phyloP scores from a whole-genome alignment of 2,888 invertebrate genomes.

The Chouioia cunea region DNA sequence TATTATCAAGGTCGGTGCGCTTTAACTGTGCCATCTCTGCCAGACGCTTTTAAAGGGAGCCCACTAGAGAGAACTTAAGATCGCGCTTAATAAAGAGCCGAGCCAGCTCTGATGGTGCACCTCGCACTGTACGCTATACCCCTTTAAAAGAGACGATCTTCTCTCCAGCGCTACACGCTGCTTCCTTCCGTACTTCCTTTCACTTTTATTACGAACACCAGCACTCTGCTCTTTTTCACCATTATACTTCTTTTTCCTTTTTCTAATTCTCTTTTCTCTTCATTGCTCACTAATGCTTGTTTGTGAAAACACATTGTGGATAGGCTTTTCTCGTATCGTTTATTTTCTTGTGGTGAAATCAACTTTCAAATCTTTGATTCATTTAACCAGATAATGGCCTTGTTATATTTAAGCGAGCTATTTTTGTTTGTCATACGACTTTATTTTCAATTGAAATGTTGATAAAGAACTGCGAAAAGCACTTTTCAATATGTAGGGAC shows the following conservation, averaged over 20 bases:
- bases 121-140: slow-evolving; percentile 16
- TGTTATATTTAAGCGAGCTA: no score
- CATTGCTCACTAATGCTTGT: no score
- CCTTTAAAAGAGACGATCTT: slow-evolving; percentile 31
- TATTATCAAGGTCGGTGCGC: slow-evolving; percentile 65
- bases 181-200: not conserved
- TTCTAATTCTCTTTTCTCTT: slow-evolving; percentile 2
- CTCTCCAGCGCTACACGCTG: not conserved
- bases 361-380: no score
- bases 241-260: not conserved
- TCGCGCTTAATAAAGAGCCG: slow-evolving; percentile 51
- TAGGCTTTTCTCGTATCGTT: no score
- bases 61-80: slow-evolving; percentile 50
- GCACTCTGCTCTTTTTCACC: not conserved
- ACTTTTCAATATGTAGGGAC: no score
- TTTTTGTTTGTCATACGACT: no score
- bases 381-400: no score
- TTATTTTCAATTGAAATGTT: no score
- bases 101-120: slow-evolving; percentile 24
- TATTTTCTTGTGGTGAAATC: no score
- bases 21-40: slow-evolving; percentile 62
- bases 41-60: slow-evolving; percentile 59
- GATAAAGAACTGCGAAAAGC: no score
- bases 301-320: no score
- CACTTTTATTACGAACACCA: not conserved